These are phyloP conservation scores for Anthophora plumipes DNA, from an alignment of 2,888 invertebrate genomes.

Conservation along the genomic window DNA sequence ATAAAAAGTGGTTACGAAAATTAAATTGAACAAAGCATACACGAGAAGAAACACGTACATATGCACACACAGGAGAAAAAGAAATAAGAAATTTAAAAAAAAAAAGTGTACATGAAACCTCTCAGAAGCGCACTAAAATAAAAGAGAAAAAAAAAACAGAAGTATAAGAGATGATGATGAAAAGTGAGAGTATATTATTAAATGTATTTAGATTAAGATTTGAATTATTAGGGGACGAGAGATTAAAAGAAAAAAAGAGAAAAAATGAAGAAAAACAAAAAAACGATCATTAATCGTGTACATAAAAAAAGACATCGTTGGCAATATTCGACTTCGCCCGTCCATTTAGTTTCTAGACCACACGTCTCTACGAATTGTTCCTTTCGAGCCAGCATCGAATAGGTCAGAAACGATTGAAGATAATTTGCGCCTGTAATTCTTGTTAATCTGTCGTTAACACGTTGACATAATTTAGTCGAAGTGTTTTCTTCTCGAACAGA, in stretches of 20 bases:
- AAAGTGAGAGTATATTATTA: slow-evolving; percentile 68
- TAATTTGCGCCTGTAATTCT: slow-evolving; percentile 61
- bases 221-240: slow-evolving; percentile 68
- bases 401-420: slow-evolving; percentile 51
- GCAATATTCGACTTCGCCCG: slow-evolving; percentile 80
- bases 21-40: slow-evolving; percentile 22
- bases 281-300: slow-evolving; percentile 69
- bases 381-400: slow-evolving; percentile 64
- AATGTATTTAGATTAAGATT: slow-evolving; percentile 68
- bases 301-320: slow-evolving; percentile 72
- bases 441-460: slow-evolving; percentile 60
- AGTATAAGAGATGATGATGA: slow-evolving; percentile 57
- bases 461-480: slow-evolving; percentile 60
- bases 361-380: slow-evolving; percentile 61
- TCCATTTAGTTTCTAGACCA: slow-evolving; percentile 76
- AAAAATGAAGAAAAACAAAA: neutral
- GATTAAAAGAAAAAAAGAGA: slow-evolving; percentile 10
- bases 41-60: neutral
- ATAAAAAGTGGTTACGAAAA: slow-evolving; percentile 45
- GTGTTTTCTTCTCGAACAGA: slow-evolving; percentile 57
- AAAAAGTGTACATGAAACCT: slow-evolving; percentile 62
- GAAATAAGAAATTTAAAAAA: too few relatives aligned
- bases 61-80: slow-evolving; percentile 27
- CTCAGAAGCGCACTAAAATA: slow-evolving; percentile 60
- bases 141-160: slow-evolving; percentile 35